Conservation (phyloP, 2,888 invertebrate genomes). For the Orchestes rusci region DNA sequence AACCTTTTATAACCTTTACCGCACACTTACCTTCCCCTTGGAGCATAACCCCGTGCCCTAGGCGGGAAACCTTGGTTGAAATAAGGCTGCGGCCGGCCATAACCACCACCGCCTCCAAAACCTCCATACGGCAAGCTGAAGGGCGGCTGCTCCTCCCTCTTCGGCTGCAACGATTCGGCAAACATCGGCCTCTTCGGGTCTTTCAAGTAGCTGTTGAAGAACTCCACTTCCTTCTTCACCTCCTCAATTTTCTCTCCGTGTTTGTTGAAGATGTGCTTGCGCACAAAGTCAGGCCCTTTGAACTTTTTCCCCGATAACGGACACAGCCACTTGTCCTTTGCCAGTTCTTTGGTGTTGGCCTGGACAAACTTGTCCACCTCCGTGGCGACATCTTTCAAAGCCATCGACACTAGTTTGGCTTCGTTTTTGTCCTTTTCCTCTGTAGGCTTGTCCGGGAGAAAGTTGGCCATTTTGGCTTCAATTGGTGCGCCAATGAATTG, state of each 20-base stretch:
- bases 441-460: constrained; percentile 72
- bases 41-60: constrained; percentile 38
- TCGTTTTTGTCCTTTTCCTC: constrained; percentile 58
- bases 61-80: constrained; percentile 45
- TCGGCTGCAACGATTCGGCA: constrained; percentile 66
- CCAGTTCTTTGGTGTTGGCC: constrained; percentile 92
- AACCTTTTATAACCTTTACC: neutral
- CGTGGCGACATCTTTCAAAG: constrained; percentile 49
- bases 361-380: constrained; percentile 93
- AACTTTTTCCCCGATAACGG: constrained; percentile 98
- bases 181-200: constrained; percentile 93
- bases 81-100: constrained; percentile 47
- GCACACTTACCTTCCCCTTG: constrained; percentile 35
- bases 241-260: constrained; percentile 96
- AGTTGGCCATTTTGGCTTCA: constrained; percentile 86
- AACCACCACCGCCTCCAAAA: constrained; percentile 31
- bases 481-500: constrained; percentile 73
- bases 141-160: constrained; percentile 43
- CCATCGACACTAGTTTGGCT: constrained; percentile 38
- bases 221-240: constrained; percentile 93
- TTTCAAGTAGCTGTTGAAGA: constrained; percentile 92
- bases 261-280: constrained; percentile 97
- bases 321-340: constrained; percentile 98
- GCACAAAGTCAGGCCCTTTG: constrained; percentile 96
- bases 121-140: constrained; percentile 14